phyloP scores from a whole-genome alignment of 1,140 invertebrate species.

The Drosophila erecta region DNA sequence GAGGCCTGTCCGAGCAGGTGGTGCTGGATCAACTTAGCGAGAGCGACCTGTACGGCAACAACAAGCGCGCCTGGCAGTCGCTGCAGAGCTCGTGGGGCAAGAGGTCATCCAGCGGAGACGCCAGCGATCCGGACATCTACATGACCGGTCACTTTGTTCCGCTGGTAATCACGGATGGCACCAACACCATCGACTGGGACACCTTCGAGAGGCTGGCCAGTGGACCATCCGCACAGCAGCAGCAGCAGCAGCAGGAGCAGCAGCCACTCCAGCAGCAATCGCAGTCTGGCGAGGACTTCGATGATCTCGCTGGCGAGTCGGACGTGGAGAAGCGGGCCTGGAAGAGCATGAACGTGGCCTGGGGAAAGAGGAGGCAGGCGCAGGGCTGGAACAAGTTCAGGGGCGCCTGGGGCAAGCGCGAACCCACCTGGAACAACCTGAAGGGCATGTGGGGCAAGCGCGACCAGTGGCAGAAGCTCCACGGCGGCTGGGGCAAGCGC shows the following conservation, averaged over 20 bases:
- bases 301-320: slow-evolving; percentile 27
- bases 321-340: slow-evolving; percentile 87
- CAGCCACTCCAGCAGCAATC: background rate
- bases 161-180: slow-evolving; percentile 71
- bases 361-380: slow-evolving; percentile 87
- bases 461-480: slow-evolving; percentile 78
- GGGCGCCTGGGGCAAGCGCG: slow-evolving; percentile 89
- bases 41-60: slow-evolving; percentile 69
- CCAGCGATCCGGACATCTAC: slow-evolving; percentile 53
- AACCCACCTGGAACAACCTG: slow-evolving; percentile 90
- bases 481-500: slow-evolving; percentile 81
- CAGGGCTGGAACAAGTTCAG: slow-evolving; percentile 87
- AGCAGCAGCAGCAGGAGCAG: background rate
- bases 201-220: slow-evolving; percentile 70
- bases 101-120: slow-evolving; percentile 62
- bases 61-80: slow-evolving; percentile 88
- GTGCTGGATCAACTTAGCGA: slow-evolving; percentile 64
- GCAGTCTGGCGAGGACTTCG: slow-evolving; percentile 54
- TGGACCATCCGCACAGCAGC: slow-evolving; percentile 20
- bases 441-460: slow-evolving; percentile 90
- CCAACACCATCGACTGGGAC: slow-evolving; percentile 73
- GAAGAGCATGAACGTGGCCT: slow-evolving; percentile 87
- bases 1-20: slow-evolving; percentile 63
- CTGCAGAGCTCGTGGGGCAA: slow-evolving; percentile 88
- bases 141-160: slow-evolving; percentile 77